These are phyloP conservation scores for Dasypogon diadema DNA, from an alignment of 2,888 invertebrate genomes.

Conservation along the genomic window DNA sequence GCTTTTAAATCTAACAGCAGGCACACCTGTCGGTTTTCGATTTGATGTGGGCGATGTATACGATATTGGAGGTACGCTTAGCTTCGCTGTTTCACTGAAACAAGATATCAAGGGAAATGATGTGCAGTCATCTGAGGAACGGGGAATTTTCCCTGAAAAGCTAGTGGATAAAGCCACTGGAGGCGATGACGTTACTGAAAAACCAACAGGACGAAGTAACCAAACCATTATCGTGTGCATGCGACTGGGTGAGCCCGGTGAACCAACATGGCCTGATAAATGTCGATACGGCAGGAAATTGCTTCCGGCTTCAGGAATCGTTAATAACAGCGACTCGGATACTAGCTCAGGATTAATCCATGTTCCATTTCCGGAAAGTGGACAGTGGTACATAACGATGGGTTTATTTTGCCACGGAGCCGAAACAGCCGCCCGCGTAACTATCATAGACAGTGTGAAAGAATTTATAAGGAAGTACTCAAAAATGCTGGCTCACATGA, in stretches of 20 bases:
- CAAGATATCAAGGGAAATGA: slow-evolving; percentile 67
- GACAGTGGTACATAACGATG: slow-evolving; percentile 83
- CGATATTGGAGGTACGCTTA: slow-evolving; percentile 85
- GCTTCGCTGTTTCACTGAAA: slow-evolving; percentile 78
- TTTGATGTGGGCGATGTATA: slow-evolving; percentile 78
- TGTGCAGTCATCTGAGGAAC: slow-evolving; percentile 7
- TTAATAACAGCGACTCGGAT: slow-evolving; percentile 75
- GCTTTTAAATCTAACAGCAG: slow-evolving; percentile 76
- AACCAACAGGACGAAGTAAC: slow-evolving; percentile 60
- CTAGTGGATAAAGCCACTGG: slow-evolving; percentile 59
- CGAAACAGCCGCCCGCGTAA: slow-evolving; percentile 67
- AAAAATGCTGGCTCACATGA: slow-evolving; percentile 62
- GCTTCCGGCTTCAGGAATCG: slow-evolving; percentile 73
- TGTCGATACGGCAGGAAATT: slow-evolving; percentile 72
- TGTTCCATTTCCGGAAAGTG: slow-evolving; percentile 87
- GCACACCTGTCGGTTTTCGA: slow-evolving; percentile 75
- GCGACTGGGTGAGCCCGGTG: slow-evolving; percentile 72
- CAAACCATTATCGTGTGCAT: slow-evolving; percentile 75
- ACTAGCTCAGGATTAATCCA: slow-evolving; percentile 74
- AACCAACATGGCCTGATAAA: slow-evolving; percentile 74
- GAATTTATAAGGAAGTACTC: slow-evolving; percentile 65
- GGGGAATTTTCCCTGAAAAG: slow-evolving; percentile 64
- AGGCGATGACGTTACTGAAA: slow-evolving; percentile 54
- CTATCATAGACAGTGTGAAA: slow-evolving; percentile 67
- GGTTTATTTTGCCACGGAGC: slow-evolving; percentile 76